Conservation (phyloP, 2,888 invertebrate genomes). For the Labia minor region DNA sequence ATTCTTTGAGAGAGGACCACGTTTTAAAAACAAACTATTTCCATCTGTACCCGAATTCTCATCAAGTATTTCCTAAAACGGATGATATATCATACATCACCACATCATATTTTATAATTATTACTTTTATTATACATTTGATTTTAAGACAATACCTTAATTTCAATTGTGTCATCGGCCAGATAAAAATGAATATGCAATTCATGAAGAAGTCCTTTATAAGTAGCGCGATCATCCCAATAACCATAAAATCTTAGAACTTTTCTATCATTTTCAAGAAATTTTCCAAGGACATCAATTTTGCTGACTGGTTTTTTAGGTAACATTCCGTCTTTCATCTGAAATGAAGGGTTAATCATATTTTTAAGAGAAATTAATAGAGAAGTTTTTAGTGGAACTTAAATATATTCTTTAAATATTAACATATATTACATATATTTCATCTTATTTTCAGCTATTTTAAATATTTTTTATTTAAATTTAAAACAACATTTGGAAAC, state of each 20-base stretch:
- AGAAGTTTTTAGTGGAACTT: too few species aligned
- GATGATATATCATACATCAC: too few species aligned
- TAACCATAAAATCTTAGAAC: constrained; percentile 69
- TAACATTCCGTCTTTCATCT: constrained; percentile 31
- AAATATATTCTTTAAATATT: too few species aligned
- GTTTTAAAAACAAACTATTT: background rate
- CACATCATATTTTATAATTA: too few species aligned
- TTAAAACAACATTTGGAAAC: too few species aligned
- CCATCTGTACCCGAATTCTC: background rate
- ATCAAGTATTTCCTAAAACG: constrained; percentile 1
- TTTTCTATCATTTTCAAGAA: constrained; percentile 69
- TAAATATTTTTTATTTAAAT: too few species aligned
- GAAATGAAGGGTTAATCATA: background rate
- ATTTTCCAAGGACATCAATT: constrained; percentile 60
- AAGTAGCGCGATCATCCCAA: constrained; percentile 75
- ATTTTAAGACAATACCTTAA: too few species aligned
- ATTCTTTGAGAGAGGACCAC: background rate
- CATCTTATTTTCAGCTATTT: too few species aligned
- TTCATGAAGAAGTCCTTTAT: constrained; percentile 65
- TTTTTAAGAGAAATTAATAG: too few species aligned
- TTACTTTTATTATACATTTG: too few species aligned
- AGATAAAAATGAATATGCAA: constrained; percentile 75
- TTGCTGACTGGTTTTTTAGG: constrained; percentile 45
- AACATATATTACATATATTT: too few species aligned
- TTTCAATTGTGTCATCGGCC: constrained; percentile 79